These are phyloP conservation scores for Corydoras maculifer DNA, from an alignment of 2,113 vertebrate species.

Conservation along the genomic window DNA sequence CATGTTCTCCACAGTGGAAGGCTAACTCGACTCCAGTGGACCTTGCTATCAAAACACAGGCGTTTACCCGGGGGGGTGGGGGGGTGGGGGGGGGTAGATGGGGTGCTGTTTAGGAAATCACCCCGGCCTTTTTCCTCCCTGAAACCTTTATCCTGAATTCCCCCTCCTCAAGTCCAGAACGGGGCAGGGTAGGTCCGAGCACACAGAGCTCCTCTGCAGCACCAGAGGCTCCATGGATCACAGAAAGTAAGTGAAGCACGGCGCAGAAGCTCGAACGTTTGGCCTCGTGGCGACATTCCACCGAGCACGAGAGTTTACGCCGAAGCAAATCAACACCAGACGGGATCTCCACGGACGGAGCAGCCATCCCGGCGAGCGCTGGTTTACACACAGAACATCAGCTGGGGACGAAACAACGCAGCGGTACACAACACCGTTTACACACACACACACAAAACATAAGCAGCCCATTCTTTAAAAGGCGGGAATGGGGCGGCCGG, in stretches of 20 bases:
- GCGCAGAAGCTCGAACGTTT: conserved; percentile 14
- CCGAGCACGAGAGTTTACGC: no score
- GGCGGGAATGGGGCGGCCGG: background rate
- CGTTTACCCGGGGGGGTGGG: no score
- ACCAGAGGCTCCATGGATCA: conserved; percentile 19
- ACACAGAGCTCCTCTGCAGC: conserved; percentile 11
- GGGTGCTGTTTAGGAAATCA: conserved; percentile 34
- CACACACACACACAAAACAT: background rate
- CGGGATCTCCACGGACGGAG: conserved; percentile 7
- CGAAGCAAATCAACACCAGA: no score
- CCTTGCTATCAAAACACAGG: conserved; percentile 29
- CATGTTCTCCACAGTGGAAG: conserved; percentile 34
- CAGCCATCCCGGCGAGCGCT: conserved; percentile 2
- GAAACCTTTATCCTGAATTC: conserved; percentile 26
- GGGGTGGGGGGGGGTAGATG: conserved; percentile 13
- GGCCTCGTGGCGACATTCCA: conserved; percentile 8
- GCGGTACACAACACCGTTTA: conserved; percentile 13
- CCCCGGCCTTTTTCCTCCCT: conserved; percentile 24
- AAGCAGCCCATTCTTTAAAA: conserved; percentile 16
- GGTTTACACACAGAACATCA: conserved; percentile 10
- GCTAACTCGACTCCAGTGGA: conserved; percentile 19
- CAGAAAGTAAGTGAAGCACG: conserved; percentile 18
- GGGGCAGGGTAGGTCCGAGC: conserved; percentile 12
- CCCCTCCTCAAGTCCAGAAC: conserved; percentile 22
- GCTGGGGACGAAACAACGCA: conserved; percentile 11